Conservation (phyloP, 1,140 invertebrate genomes). For the Drosophila sp. region DNA sequence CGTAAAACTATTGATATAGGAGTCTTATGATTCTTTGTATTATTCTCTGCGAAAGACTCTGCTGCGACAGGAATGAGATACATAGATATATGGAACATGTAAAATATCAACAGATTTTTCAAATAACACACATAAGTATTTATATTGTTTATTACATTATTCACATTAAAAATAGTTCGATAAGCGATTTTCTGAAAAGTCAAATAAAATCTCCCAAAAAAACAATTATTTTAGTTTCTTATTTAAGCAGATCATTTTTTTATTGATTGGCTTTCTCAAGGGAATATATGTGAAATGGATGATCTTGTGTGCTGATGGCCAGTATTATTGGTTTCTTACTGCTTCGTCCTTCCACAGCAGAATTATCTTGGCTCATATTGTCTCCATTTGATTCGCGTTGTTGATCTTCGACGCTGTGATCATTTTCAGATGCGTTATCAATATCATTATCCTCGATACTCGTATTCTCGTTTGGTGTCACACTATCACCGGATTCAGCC, state of each 20-base stretch:
- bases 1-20: too few species aligned
- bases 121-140: too few species aligned
- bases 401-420: slow-evolving; percentile 20
- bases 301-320: slow-evolving; percentile 27
- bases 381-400: slow-evolving; percentile 16
- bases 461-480: neutral
- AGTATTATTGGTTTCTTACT: slow-evolving; percentile 36
- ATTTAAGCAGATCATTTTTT: slow-evolving; percentile 17
- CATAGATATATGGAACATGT: too few species aligned
- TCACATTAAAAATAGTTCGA: too few species aligned
- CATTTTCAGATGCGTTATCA: neutral
- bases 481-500: slow-evolving; percentile 5
- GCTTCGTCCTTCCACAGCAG: slow-evolving; percentile 31
- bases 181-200: too few species aligned
- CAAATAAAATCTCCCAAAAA: neutral
- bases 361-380: slow-evolving; percentile 7
- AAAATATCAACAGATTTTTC: too few species aligned
- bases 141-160: too few species aligned
- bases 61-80: too few species aligned
- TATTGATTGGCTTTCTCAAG: slow-evolving; percentile 18
- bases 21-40: too few species aligned
- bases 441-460: slow-evolving; percentile 24
- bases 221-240: neutral
- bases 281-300: slow-evolving; percentile 43
- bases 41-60: too few species aligned